Conservation (phyloP, 2,797 vertebrate species). For the Diceros bicornis region DNA sequence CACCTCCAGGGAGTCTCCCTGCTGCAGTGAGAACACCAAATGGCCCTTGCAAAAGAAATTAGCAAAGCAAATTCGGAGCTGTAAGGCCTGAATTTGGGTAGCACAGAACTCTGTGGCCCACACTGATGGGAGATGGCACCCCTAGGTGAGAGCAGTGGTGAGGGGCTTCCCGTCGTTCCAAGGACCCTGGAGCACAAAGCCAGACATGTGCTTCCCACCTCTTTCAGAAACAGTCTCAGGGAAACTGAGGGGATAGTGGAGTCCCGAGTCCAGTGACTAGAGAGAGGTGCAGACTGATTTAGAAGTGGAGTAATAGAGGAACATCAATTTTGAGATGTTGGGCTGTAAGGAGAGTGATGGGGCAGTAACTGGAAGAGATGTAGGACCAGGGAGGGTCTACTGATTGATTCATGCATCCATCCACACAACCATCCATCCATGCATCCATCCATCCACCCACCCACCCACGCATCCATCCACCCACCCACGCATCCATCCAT, state of each 20-base stretch:
- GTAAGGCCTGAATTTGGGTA: neutral
- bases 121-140: rapidly evolving
- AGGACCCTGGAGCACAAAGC: neutral
- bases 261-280: neutral
- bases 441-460: neutral
- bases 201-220: rapidly evolving
- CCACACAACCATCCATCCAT: rapidly evolving
- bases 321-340: neutral
- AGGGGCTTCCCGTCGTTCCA: rapidly evolving
- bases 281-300: neutral
- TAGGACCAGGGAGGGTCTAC: neutral
- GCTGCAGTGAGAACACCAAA: no score
- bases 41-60: neutral
- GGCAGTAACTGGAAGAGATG: neutral
- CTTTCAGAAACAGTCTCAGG: neutral
- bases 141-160: rapidly evolving
- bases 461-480: neutral
- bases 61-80: neutral
- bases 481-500: no score
- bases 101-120: neutral
- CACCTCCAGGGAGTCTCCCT: neutral
- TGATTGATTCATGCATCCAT: neutral
- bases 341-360: neutral
- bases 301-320: neutral
- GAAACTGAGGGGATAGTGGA: rapidly evolving